Evolutionary conservation across 1,140 invertebrate species (phyloP), one percentile per base, ranked within the genome.

Genomic region (Caenorhabditis latens): DNA sequence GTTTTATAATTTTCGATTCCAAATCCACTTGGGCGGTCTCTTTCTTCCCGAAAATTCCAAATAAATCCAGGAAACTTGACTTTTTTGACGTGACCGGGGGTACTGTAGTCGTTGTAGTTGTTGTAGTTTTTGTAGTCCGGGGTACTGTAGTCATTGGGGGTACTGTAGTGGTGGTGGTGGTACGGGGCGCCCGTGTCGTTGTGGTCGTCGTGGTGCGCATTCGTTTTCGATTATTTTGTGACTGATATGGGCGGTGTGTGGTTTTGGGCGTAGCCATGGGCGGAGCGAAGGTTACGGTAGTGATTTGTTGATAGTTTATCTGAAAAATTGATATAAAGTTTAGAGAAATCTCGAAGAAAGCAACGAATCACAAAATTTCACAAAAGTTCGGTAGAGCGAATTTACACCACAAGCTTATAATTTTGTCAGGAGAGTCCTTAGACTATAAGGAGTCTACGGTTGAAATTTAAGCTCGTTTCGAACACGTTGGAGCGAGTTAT

Each of bases 41-140:
- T 57, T 65, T 83, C 21, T 57, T 53, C 8, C 32, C 43, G 43
- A 84, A 84, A 40, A 84, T 84, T 61, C 83, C 83, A 19, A 61
- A 84, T 58, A 65, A 61, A 84, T 84, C 58, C 58, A 61, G n/a
- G 48, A 61, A 58, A 65, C 58, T 61, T 13, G 55, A 84, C 67
- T 86, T 79, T 43, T 88, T 85, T 14, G 84, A 48, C 43, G 84
- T 67, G 2, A 50, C 11, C 9, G 67, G 32, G 19, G 48, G 43
- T 43, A 65, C 53, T 50, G 75, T 24, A 32, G 79, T 88, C 6
- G 84, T 86, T 50, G 85, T 88, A 71, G 84, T 71, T 3, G 42
- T 85, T 13, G 84, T 67, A 75, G 84, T 86, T 32, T 83, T 84
- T 40, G 82, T 89, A 40, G 82, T 82, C 42, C 79, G 86, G 9